Conservation (phyloP, 2,888 invertebrate genomes). For the Teleiodes luculella region DNA sequence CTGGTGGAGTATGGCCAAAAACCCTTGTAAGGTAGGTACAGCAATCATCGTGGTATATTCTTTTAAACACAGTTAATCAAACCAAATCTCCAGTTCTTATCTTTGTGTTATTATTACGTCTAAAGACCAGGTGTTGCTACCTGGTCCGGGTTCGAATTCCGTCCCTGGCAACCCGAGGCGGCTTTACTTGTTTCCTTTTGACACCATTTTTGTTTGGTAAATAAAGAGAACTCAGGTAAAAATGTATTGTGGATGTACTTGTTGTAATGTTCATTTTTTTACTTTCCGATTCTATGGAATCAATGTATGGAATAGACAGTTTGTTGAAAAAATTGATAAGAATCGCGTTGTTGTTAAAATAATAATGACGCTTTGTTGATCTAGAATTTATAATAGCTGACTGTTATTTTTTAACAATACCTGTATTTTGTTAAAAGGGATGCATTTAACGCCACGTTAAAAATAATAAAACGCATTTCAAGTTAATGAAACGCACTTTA, state of each 20-base stretch:
- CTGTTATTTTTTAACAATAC: too few species aligned
- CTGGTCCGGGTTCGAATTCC: slow-evolving; percentile 4
- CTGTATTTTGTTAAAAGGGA: too few species aligned
- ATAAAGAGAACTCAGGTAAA: slow-evolving; percentile 4
- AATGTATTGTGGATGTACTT: neutral
- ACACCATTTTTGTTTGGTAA: neutral
- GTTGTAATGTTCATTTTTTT: neutral
- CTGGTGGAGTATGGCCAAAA: too few species aligned
- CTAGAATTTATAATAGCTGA: too few species aligned
- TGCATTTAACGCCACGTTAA: too few species aligned
- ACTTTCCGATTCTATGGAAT: too few species aligned
- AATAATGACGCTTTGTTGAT: too few species aligned
- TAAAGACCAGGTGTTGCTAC: slow-evolving; percentile 7
- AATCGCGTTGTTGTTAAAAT: too few species aligned
- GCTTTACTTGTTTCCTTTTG: neutral
- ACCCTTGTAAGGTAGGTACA: too few species aligned
- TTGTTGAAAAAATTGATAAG: neutral
- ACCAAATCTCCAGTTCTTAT: neutral
- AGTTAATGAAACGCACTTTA: too few species aligned
- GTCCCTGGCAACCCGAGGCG: neutral
- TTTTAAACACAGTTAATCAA: neutral
- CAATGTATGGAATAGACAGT: neutral
- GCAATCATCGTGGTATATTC: too few species aligned
- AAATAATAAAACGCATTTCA: too few species aligned
- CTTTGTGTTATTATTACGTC: neutral